Evolutionary conservation across 64 coral and sea anemone species (phyloP).

Genomic region (Pocillopora verrucosa): DNA sequence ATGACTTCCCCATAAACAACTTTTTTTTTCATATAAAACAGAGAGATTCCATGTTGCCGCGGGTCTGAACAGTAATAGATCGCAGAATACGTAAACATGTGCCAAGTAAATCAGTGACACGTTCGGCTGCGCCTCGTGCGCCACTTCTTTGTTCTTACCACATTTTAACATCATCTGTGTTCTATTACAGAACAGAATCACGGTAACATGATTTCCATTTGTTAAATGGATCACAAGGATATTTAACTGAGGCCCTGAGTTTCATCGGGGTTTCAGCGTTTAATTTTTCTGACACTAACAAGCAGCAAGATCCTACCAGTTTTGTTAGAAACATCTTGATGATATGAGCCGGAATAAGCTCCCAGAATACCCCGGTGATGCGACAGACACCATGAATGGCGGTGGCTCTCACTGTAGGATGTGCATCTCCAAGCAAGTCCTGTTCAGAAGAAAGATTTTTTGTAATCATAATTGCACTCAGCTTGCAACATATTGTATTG

Average conservation of each 20-base stretch:
- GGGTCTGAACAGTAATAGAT: too few relatives aligned
- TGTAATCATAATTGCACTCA: neutral
- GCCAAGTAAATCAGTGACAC: too few relatives aligned
- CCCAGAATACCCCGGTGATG: conserved; percentile 92
- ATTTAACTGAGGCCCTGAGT: too few relatives aligned
- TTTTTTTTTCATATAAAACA: too few relatives aligned
- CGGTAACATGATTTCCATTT: too few relatives aligned
- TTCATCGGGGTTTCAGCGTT: too few relatives aligned
- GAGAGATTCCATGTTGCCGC: too few relatives aligned
- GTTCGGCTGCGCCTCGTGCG: too few relatives aligned
- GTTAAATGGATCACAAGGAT: too few relatives aligned
- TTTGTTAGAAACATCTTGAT: conserved; percentile 81
- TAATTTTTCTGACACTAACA: neutral
- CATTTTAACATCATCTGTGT: neutral
- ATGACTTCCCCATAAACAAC: too few relatives aligned
- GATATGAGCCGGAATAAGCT: conserved; percentile 82
- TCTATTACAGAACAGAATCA: too few relatives aligned
- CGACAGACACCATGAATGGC: conserved; percentile 90
- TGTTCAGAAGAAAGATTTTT: conserved; percentile 1
- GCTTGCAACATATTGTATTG: neutral
- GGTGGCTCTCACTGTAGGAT: conserved; percentile 85
- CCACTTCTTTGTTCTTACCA: neutral
- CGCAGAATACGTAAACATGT: too few relatives aligned
- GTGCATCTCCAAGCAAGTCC: conserved; percentile 83
- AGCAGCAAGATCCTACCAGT: conserved; percentile 55